Evolutionary conservation across 2,113 vertebrate species (phyloP), one percentile per base, ranked within the genome.

Genomic region (Notiomystis cincta): DNA sequence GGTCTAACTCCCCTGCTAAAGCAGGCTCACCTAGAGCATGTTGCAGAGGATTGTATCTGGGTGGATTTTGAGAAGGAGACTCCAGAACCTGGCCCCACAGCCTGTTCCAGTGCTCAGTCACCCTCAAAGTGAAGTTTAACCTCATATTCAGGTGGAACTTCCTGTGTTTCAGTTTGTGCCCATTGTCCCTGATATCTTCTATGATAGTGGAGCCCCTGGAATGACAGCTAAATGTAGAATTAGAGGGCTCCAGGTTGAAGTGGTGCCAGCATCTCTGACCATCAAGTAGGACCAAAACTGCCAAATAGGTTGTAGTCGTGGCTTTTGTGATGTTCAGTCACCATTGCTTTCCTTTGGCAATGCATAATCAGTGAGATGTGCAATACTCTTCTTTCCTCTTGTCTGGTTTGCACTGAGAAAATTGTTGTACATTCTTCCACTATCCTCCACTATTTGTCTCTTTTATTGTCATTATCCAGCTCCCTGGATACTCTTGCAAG

Each of bases 21-120:
- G 40, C 24, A 35, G 40, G 51, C 25, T 47, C n/a, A 30, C 9
- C n/a, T 54, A 23, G 40, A 40, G 40, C 10, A 19, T 27, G 21
- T 54, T 61, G 30, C 17, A 31, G 30, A 40, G 61, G n/a, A 24
- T 31, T 61, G 53, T 40, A 30, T 75, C 40, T 20, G 10, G 45
- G 21, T 27, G 31, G 27, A 54, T 69, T 90, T 69, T 54, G 24
- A 54, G 40, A 25, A 25, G 30, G 40, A 47, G 17, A 19, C 15
- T 47, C 21, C 62, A 82, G n/a, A 76, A 35, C 11, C 5, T 40
- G 17, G 47, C 11, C 19, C 8, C n/a, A 13, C 24, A 75, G 9
- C n/a, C 27, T 54, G 5, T 61, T 61, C 38, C 25, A 38, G 9
- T 2, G 7, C 24, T 73, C 0, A 0, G 44, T 82, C 69, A 73